Percentiles rank a stretch among this genome's conserved stretches.
phyloP scores from a whole-genome alignment of 2,888 invertebrate species.

The Plusia festucae region DNA sequence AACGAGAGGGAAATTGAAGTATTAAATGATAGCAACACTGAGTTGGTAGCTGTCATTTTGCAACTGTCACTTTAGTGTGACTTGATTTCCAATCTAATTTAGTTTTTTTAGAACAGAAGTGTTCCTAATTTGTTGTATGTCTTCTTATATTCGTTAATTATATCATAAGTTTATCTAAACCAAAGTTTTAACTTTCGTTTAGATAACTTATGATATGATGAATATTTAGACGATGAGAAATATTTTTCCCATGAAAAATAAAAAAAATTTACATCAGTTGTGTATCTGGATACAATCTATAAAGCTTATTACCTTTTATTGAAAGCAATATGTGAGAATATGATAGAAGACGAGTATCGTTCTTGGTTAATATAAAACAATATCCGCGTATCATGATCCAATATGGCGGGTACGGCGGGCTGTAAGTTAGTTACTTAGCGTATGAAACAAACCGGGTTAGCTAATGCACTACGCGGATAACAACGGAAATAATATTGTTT shows the following conservation, averaged over 20 bases:
- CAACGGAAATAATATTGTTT: slow-evolving; percentile 14
- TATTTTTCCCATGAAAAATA: too few species aligned
- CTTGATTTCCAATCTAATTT: too few species aligned
- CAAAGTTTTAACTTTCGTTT: too few species aligned
- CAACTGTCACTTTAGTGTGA: too few species aligned
- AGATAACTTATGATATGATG: too few species aligned
- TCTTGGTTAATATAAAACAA: slow-evolving; percentile 24
- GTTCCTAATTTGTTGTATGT: too few species aligned
- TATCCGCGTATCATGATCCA: slow-evolving; percentile 29
- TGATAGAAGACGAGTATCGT: neutral
- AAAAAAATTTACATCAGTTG: too few species aligned
- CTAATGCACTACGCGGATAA: slow-evolving; percentile 11
- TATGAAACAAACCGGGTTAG: slow-evolving; percentile 38
- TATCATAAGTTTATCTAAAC: too few species aligned
- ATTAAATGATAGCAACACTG: neutral
- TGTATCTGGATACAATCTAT: neutral
- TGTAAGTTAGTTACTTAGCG: slow-evolving; percentile 30
- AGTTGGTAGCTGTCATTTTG: too few species aligned
- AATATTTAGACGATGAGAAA: too few species aligned
- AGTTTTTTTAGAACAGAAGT: too few species aligned
- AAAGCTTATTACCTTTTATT: neutral
- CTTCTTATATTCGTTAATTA: too few species aligned
- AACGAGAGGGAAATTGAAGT: neutral
- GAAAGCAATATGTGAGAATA: neutral
- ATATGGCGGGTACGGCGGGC: slow-evolving; percentile 32